Base-by-base conservation (phyloP, 2,113 vertebrate genomes). In the Cathartes aura region DNA sequence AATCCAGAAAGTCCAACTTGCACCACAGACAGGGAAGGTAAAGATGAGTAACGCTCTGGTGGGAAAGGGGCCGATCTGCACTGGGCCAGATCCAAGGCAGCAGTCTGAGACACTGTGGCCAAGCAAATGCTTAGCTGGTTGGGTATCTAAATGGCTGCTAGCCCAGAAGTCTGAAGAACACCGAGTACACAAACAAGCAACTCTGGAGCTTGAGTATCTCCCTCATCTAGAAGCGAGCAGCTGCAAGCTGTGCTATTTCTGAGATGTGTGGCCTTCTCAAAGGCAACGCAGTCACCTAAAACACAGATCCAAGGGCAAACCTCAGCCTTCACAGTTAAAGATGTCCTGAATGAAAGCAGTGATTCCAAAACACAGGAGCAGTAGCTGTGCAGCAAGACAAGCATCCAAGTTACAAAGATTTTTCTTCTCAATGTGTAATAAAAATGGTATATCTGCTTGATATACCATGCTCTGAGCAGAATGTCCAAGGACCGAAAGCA, bases 131-230 rank as follows among this genome's bases (percentile, higher is more conserved):
- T 89, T 34, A n/a, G 26, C 72, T 95, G 72, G 36, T 81, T 91
- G 87, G 83, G 83, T 87, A 75, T 95, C 75, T 80, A 47, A 59
- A 67, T 93, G 96, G 96, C 96, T 93, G 76, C 80, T 83, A 80
- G 95, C 96, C 93, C 87, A 87, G 70, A 71, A 72, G 36, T n/a
- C 53, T 94, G 21, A 92, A 86, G 58, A 97, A 94, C 87, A 91
- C 45, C 0, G 9, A 89, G 83, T 81, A 87, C 73, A 81, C 55
- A 85, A 90, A 73, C 58, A 94, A 70, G 47, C 70, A 79, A 32
- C 45, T 62, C 83, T 64, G 72, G 14, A 93, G 59, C 72, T 15
- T 34, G 53, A 40, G 26, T 64, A 75, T 36, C 73, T 70, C 56
- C 56, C 66, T 86, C 70, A 56, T 43, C 86, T 63, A 76, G 62